Conservation (phyloP, 2,797 vertebrate genomes). For the Channa striata region DNA sequence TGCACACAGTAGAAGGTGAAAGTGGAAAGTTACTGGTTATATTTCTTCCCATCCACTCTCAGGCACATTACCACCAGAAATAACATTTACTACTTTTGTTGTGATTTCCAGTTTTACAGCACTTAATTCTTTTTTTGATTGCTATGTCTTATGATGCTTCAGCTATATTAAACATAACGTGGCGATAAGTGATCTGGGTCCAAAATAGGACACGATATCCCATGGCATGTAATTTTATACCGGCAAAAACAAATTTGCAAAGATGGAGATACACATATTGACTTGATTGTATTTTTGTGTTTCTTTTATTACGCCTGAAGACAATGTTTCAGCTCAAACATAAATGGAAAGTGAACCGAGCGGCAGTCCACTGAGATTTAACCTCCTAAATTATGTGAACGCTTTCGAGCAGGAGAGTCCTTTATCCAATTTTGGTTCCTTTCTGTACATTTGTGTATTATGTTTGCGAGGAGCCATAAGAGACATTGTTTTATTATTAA, state of each 20-base stretch:
- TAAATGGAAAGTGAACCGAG: not conserved
- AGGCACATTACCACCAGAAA: slow-evolving; percentile 11
- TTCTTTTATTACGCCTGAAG: not conserved
- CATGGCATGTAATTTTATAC: not conserved
- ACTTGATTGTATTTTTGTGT: not conserved
- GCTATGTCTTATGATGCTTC: not conserved
- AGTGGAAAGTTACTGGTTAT: slow-evolving; percentile 35
- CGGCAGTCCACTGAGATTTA: not conserved
- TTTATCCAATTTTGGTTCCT: not conserved
- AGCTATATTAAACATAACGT: not conserved
- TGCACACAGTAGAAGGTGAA: slow-evolving; percentile 27
- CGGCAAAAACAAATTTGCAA: not conserved
- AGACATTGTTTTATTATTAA: not conserved
- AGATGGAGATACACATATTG: not conserved
- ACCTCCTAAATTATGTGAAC: not conserved
- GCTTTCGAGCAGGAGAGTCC: not conserved
- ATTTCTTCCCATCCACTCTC: slow-evolving; percentile 8
- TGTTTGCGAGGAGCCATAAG: not conserved
- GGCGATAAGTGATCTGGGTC: not conserved
- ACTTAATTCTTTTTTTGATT: slow-evolving; percentile 11
- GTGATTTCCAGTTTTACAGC: slow-evolving; percentile 11
- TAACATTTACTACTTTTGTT: not conserved
- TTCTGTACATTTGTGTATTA: not conserved
- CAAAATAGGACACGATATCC: slow-evolving; percentile 3
- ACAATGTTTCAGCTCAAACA: not conserved